These are phyloP conservation scores for Mythimna pallens DNA, from an alignment of 2,888 invertebrate genomes.

Conservation along the genomic window DNA sequence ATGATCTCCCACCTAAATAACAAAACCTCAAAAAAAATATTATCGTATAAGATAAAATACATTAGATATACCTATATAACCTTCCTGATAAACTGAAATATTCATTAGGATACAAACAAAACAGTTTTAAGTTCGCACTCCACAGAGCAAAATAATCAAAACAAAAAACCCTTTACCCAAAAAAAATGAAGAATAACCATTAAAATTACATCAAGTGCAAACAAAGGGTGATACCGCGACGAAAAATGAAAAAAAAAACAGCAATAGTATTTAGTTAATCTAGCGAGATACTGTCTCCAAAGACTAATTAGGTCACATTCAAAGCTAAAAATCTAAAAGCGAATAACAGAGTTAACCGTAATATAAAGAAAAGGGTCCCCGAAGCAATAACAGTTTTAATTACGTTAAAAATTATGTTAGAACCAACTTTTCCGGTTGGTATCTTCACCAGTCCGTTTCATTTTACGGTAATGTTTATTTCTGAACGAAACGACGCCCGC, in stretches of 20 bases:
- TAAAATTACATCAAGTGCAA: constrained; percentile 37
- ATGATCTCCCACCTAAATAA: too few species aligned
- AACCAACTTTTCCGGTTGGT: constrained; percentile 70
- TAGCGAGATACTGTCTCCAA: constrained; percentile 40
- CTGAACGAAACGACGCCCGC: constrained; percentile 58
- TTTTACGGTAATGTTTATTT: constrained; percentile 80
- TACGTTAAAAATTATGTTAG: constrained; percentile 80
- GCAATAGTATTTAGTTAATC: constrained; percentile 48
- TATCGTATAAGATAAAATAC: too few species aligned
- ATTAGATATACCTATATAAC: too few species aligned
- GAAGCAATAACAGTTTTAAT: constrained; percentile 83
- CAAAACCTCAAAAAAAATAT: too few species aligned
- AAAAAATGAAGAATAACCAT: constrained; percentile 25
- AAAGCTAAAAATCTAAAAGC: constrained; percentile 44
- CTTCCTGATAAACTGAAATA: neutral
- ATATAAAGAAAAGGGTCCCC: constrained; percentile 72
- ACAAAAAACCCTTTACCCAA: constrained; percentile 5
- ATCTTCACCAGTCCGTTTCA: constrained; percentile 77
- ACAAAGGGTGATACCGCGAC: constrained; percentile 34
- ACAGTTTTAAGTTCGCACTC: neutral
- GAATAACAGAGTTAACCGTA: constrained; percentile 59
- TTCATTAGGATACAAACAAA: neutral
- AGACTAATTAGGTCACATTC: constrained; percentile 51
- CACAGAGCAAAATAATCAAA: constrained; percentile 12
- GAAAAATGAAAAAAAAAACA: constrained; percentile 23